Evolutionary conservation across 1,140 invertebrate species (phyloP), one percentile per base, ranked within the genome.

Genomic region (Sycophila sp.): DNA sequence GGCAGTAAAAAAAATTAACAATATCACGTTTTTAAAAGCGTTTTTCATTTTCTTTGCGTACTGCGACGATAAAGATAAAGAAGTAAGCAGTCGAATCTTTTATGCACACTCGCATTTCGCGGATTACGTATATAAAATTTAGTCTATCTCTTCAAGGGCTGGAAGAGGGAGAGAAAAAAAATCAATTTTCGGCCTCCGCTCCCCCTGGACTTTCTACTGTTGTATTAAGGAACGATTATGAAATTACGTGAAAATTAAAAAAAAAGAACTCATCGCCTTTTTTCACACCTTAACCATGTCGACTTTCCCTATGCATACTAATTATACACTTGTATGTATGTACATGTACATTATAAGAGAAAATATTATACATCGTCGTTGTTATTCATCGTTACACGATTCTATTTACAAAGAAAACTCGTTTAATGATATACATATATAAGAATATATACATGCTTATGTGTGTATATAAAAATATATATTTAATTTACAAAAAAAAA

Each of bases 351-450:
- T 58, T 51, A 65, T 51, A 65, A 65, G 49, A 58, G 28, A 58
- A 58, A 71, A 59, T 59, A 71, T 65, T 65, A 71, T 49, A 71
- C 42, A 65, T 59, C 55, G 69, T 71, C 69, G 69, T 71, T 71
- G 69, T 71, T 71, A 71, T 71, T 71, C 38, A 71, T 71, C 62
- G 62, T 71, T 71, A 65, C 45, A 66, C 63, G 62, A 71, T 71
- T 65, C 51, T 71, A 71, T 71, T 71, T 71, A 71, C 53, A 71
- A 65, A n/a, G n/a, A n/a, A 71, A 65, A 40, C 51, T 65, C 40
- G 62, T 66, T 65, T 71, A 71, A 71, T 65, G 60, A 71, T 59
- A 70, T 64, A 47, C 58, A 62, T 69, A 69, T 51, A 68, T 49
- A 69, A 38, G 55, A 63, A 49, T 63, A 47, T 65, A 71, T 71